phyloP scores from a whole-genome alignment of 2,113 vertebrate species.

The Barbus barbus region DNA sequence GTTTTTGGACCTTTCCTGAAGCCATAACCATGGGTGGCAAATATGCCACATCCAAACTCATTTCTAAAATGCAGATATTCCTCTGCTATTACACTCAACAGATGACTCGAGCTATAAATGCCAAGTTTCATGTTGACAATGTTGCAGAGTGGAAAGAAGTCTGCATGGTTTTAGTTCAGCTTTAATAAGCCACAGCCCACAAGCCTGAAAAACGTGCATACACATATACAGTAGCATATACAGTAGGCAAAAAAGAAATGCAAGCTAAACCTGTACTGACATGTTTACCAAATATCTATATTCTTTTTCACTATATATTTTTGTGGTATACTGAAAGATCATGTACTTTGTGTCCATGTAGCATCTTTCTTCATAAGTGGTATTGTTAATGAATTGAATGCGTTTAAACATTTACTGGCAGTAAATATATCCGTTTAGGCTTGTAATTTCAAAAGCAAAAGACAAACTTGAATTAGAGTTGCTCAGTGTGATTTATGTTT shows the following conservation, averaged over 20 bases:
- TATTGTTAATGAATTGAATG: neutral
- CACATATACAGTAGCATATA: neutral
- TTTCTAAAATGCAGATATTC: neutral
- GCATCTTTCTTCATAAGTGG: neutral
- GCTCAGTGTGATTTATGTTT: neutral
- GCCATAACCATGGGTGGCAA: neutral
- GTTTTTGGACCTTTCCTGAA: neutral
- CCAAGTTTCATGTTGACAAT: constrained; percentile 52
- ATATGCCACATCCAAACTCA: neutral
- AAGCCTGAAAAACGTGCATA: constrained; percentile 10
- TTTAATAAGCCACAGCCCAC: constrained; percentile 57
- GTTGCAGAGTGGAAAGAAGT: constrained; percentile 6
- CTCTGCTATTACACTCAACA: neutral
- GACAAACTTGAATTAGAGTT: neutral
- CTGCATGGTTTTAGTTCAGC: constrained; percentile 10
- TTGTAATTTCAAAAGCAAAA: neutral
- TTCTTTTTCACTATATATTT: no score
- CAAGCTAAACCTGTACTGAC: neutral
- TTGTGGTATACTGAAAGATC: no score
- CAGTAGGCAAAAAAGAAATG: neutral
- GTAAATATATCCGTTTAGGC: no score
- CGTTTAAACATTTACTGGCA: neutral
- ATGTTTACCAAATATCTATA: neutral
- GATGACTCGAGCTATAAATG: constrained; percentile 45
- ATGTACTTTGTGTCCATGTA: neutral